Evolutionary conservation across 2,888 invertebrate species (phyloP).

Genomic region (Oscheius onirici): DNA sequence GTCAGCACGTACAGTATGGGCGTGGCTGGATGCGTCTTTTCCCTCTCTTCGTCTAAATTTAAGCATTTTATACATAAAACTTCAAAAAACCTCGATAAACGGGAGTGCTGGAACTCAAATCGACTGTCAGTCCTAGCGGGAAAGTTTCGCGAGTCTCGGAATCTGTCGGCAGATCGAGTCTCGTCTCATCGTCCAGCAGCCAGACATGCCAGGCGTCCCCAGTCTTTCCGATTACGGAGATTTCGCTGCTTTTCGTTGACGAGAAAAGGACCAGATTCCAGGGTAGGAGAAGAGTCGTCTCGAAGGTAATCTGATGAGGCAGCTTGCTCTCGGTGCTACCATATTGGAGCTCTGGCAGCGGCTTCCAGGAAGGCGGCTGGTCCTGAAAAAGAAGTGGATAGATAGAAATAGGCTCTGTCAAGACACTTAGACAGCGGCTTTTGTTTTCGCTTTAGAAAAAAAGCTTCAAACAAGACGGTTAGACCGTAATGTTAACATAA

Average conservation of each 20-base stretch:
- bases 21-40: conserved; percentile 36
- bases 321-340: conserved; percentile 36
- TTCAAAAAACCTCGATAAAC: conserved; percentile 31
- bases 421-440: too few species aligned
- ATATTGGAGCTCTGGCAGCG: conserved; percentile 36
- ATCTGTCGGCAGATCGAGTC: conserved; percentile 50
- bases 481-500: too few species aligned
- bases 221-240: conserved; percentile 40
- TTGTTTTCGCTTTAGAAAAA: too few species aligned
- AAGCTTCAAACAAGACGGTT: too few species aligned
- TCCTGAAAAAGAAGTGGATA: conserved; percentile 27
- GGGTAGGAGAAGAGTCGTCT: conserved; percentile 37
- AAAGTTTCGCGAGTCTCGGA: conserved; percentile 41
- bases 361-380: conserved; percentile 45
- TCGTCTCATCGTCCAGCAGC: conserved; percentile 43
- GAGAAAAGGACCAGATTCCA: conserved; percentile 48
- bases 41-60: conserved; percentile 23
- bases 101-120: conserved; percentile 43
- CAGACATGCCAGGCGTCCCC: conserved; percentile 47
- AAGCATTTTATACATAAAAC: background rate
- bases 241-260: conserved; percentile 42
- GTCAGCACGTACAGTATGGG: conserved; percentile 43
- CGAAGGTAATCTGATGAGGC: conserved; percentile 26
- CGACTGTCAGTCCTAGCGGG: conserved; percentile 52
- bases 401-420: too few species aligned